Percentiles rank a stretch among this genome's conserved stretches.
Evolutionary conservation across 2,888 invertebrate genomes (phyloP).

Genomic region (Spialia ferax): DNA sequence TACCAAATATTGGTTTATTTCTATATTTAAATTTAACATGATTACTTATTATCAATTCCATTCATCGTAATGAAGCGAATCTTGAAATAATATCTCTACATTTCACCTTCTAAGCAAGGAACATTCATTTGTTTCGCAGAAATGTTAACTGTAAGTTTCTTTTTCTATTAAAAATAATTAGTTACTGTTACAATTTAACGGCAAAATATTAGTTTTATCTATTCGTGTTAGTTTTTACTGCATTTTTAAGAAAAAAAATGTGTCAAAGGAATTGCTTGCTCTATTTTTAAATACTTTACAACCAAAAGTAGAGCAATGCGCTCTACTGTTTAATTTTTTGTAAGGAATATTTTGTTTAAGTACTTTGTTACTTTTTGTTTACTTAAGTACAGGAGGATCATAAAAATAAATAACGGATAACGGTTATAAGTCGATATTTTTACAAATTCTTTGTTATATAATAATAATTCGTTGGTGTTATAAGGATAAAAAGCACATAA

Average conservation of each 20-base stretch:
- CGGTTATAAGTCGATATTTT: background rate
- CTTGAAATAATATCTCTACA: background rate
- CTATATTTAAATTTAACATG: no score
- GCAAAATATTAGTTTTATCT: conserved; percentile 53
- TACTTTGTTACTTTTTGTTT: no score
- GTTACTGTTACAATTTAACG: conserved; percentile 72
- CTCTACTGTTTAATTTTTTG: conserved; percentile 35
- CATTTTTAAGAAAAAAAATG: conserved; percentile 51
- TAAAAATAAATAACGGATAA: no score
- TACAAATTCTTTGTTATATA: background rate
- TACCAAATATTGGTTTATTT: no score
- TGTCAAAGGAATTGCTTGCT: conserved; percentile 70
- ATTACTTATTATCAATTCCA: no score
- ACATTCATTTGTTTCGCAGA: conserved; percentile 8
- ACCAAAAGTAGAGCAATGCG: conserved; percentile 61
- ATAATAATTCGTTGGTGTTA: no score
- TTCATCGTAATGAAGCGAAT: no score
- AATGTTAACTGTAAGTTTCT: conserved; percentile 5
- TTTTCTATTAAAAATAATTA: conserved; percentile 48
- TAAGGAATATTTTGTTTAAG: background rate
- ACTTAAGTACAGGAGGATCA: background rate
- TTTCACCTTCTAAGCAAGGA: background rate
- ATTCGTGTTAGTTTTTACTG: conserved; percentile 48
- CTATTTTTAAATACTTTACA: conserved; percentile 72
- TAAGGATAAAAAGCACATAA: no score